Conservation (phyloP, 2,797 vertebrate species). For the Xerus rutilus region DNA sequence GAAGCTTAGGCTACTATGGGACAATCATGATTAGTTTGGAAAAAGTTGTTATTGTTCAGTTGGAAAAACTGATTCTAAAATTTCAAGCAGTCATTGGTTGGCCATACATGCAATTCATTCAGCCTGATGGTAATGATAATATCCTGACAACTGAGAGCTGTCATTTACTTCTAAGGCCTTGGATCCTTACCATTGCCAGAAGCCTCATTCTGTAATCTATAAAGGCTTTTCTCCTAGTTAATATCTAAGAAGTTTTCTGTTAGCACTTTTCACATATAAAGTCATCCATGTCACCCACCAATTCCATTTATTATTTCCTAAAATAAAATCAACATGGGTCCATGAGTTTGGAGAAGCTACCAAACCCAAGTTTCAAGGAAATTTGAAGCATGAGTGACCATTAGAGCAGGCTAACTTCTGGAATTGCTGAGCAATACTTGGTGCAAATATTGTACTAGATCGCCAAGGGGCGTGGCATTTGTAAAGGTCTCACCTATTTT, state of each 20-base stretch:
- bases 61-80: conserved; percentile 44
- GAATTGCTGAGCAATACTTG: background rate
- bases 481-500: background rate
- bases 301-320: conserved; percentile 44
- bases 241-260: conserved; percentile 31
- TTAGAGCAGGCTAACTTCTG: conserved; percentile 7
- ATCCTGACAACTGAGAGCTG: background rate
- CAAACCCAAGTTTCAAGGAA: conserved; percentile 19
- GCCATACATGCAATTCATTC: background rate
- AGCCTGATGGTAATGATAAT: background rate
- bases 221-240: background rate
- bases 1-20: background rate
- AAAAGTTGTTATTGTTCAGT: background rate
- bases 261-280: conserved; percentile 42
- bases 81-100: background rate
- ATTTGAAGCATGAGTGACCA: background rate
- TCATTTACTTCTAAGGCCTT: conserved; percentile 31
- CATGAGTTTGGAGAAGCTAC: background rate
- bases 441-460: background rate
- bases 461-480: background rate
- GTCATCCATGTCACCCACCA: background rate
- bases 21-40: background rate
- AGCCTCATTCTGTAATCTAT: background rate
- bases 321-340: background rate
- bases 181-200: background rate